These are phyloP conservation scores for Lasiurus cinereus DNA, from an alignment of 2,113 vertebrate genomes.

Conservation along the genomic window DNA sequence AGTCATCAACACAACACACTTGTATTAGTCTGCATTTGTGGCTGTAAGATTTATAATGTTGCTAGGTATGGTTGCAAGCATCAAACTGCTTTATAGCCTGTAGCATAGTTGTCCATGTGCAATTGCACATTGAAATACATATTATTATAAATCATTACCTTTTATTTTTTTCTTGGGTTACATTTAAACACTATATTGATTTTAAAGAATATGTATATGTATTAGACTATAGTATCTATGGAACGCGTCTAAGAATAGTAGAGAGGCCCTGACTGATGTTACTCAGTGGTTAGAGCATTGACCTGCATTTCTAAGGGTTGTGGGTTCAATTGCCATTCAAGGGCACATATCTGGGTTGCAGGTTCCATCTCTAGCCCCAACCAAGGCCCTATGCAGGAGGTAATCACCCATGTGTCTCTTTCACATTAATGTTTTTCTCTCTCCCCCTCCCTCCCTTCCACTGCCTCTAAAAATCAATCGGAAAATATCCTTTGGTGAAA, in stretches of 20 bases:
- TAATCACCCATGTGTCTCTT: neutral
- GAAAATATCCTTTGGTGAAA: neutral
- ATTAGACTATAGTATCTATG: neutral
- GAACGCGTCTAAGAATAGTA: neutral
- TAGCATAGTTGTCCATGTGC: neutral
- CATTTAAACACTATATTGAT: neutral
- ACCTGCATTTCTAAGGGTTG: neutral
- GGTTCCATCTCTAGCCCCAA: neutral
- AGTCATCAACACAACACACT: neutral
- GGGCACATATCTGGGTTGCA: neutral
- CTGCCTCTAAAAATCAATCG: neutral
- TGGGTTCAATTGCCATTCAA: neutral
- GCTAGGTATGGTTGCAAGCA: neutral
- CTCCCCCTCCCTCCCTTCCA: too few relatives aligned
- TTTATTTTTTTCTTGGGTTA: neutral
- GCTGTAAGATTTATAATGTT: slow-evolving; percentile 30
- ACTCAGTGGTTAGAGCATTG: neutral
- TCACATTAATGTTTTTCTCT: neutral
- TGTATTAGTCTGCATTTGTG: slow-evolving; percentile 14
- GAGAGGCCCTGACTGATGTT: neutral
- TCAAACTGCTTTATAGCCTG: slow-evolving; percentile 9
- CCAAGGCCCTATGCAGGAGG: neutral
- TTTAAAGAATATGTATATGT: neutral
- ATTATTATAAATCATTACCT: slow-evolving; percentile 43
- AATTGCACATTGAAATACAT: slow-evolving; percentile 28